Evolutionary conservation across 1,140 invertebrate species (phyloP), one percentile per base, ranked within the genome.

Genomic region (Amphibalanus amphitrite): DNA sequence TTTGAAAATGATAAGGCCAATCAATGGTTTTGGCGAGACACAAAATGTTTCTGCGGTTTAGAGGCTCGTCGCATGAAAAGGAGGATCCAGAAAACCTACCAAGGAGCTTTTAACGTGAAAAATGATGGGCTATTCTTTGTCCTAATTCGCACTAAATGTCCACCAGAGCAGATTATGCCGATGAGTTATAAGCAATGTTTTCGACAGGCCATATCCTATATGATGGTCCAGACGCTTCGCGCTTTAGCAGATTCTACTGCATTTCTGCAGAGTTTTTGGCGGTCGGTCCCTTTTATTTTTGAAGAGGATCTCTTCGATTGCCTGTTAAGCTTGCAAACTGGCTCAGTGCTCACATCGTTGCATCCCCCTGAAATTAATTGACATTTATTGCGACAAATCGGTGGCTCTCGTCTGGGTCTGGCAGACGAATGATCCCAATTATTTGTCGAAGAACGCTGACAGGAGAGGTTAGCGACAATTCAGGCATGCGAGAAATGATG

Each of bases 321-420:
- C 47, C 23, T 59, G 20, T 59, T 59, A 59, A 59, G 20, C 47
- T 23, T 59, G 47, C 47, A 59, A 59, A 59, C 47, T 13, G 47
- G 47, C 17, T 20, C 47, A 59, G 17, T 23, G 47, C 47, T 59
- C 47, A 59, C 47, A 20, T 20, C 20, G 47, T 8, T 59, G 47
- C 20, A 6, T 59, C 47, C 1, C 47, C 47, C 47, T 13, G 47
- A 13, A 23, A 13, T 23, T 59, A 59, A 59, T 59, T 59, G 47
- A 59, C 47, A 59, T 59, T 59, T 59, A 59, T 59, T 59, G 47
- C 47, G 47, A 59, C 47, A 59, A 59, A 59, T 59, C 47, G 47
- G 20, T 13, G 47, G 47, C 10, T 38, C 15, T 38, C 33, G 33
- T n/a, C n/a, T n/a, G n/a, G n/a, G n/a, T 17, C 47, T 3, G 20